phyloP scores from a whole-genome alignment of 2,113 vertebrate species.

The Sylvia atricapilla region DNA sequence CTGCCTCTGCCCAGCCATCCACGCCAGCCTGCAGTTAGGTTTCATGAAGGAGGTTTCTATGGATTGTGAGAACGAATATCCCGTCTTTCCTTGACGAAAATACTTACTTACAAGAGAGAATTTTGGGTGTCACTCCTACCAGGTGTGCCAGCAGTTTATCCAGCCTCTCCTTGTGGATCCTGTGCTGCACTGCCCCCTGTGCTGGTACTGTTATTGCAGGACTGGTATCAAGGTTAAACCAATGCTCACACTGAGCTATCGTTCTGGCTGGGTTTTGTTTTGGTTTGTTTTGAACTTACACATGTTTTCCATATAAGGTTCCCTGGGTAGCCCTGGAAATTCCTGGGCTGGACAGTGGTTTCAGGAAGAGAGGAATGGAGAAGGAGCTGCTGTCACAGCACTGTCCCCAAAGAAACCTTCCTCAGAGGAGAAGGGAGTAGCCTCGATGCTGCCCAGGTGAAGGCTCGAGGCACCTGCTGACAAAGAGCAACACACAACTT shows the following conservation, averaged over 20 bases:
- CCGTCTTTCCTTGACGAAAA: not conserved
- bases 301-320: not conserved
- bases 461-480: not conserved
- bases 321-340: not conserved
- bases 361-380: not conserved
- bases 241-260: not conserved
- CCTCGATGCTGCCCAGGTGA: not conserved
- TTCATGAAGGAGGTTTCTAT: not conserved
- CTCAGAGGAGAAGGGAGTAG: not conserved
- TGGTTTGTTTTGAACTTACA: not conserved
- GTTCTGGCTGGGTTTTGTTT: not conserved
- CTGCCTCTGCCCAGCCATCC: not conserved
- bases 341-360: not conserved
- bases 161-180: not conserved
- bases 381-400: not conserved
- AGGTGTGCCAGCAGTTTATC: not conserved
- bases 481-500: not conserved
- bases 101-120: not conserved
- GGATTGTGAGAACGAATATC: not conserved
- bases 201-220: not conserved
- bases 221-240: not conserved
- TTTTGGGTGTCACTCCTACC: not conserved
- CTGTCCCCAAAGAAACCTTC: not conserved
- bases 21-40: not conserved
- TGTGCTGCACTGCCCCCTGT: constrained; percentile 7